Percentiles rank a stretch among this genome's conserved stretches.
These are phyloP conservation scores for Urocyon cinereoargenteus DNA, from an alignment of 2,797 vertebrate species.

Conservation along the genomic window DNA sequence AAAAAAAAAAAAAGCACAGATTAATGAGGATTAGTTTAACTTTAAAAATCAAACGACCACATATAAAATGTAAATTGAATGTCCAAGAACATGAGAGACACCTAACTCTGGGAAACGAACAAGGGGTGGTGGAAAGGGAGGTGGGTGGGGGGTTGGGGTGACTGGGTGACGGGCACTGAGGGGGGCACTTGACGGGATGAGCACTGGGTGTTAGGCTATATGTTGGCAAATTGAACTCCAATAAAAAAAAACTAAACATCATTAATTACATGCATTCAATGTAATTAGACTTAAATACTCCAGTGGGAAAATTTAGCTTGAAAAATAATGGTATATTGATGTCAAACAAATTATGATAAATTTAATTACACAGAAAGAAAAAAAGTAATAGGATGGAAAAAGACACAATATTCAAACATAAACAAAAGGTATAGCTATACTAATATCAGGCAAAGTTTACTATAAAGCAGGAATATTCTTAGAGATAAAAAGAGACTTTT, in stretches of 20 bases:
- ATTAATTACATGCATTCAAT: not conserved
- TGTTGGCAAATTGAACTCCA: not conserved
- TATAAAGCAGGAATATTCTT: not conserved
- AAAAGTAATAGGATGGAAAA: not conserved
- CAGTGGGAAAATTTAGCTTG: not conserved
- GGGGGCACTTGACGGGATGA: too few species aligned
- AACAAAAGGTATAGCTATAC: not conserved
- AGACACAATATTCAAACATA: not conserved
- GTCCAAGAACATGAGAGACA: too few species aligned
- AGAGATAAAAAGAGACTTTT: not conserved
- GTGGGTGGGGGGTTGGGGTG: too few species aligned
- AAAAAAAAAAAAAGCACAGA: not conserved
- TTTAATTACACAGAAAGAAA: not conserved
- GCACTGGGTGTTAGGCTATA: not conserved
- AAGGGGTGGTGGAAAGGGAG: too few species aligned
- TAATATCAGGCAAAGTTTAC: not conserved
- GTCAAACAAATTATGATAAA: not conserved
- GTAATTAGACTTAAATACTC: not conserved
- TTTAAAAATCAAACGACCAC: slow-evolving; percentile 40
- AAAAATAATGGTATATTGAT: not conserved
- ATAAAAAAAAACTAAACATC: not conserved
- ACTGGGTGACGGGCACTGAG: too few species aligned
- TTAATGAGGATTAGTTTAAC: slow-evolving; percentile 44
- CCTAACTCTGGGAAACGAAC: too few species aligned
- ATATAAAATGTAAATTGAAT: slow-evolving; percentile 27